Conservation (phyloP, 2,888 invertebrate genomes). For the Oscheius sp. region DNA sequence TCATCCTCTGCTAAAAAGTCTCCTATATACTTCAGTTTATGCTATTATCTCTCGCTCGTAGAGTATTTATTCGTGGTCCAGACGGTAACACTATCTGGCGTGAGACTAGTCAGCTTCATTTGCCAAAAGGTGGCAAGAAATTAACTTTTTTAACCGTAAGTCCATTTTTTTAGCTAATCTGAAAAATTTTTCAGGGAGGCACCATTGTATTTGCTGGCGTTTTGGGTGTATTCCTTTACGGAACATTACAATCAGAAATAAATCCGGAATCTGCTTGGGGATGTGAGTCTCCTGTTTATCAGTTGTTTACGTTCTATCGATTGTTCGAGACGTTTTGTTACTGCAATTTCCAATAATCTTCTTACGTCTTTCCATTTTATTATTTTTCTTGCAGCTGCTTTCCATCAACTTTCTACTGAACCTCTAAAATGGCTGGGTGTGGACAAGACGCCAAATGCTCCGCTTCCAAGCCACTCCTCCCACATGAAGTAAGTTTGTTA, state of each 20-base stretch:
- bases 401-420: constrained; percentile 23
- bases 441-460: constrained; percentile 31
- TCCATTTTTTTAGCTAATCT: neutral
- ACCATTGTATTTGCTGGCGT: constrained; percentile 43
- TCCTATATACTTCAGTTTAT: constrained; percentile 1
- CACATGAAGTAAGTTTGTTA: constrained; percentile 4
- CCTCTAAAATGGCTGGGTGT: constrained; percentile 39
- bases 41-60: constrained; percentile 26
- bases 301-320: neutral
- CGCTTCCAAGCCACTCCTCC: constrained; percentile 31
- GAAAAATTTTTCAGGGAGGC: constrained; percentile 43
- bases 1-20: neutral
- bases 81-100: constrained; percentile 52
- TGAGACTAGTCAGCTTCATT: constrained; percentile 51
- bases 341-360: too few relatives aligned
- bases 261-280: constrained; percentile 67
- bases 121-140: constrained; percentile 61
- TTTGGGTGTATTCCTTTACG: constrained; percentile 50
- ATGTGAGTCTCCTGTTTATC: constrained; percentile 26
- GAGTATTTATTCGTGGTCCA: constrained; percentile 45
- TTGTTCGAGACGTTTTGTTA: neutral
- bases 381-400: constrained; percentile 22
- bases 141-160: constrained; percentile 55
- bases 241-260: constrained; percentile 57
- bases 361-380: neutral